Evolutionary conservation across 2,888 invertebrate genomes (phyloP), one percentile per base, ranked within the genome.

Genomic region (Papilio protenor): DNA sequence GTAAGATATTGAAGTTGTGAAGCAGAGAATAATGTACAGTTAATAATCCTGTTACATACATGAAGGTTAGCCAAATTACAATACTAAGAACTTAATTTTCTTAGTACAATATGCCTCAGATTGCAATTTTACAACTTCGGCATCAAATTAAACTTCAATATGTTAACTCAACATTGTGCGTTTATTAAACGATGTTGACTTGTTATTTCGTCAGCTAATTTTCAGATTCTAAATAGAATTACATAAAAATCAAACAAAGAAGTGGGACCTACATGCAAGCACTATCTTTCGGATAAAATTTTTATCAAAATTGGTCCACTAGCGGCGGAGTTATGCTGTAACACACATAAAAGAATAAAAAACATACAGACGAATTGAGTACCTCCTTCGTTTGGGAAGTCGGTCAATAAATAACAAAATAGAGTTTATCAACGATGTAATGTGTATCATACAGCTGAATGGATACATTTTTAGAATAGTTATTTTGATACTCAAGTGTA

Each of bases 401-500:
- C n/a, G n/a, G n/a, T n/a, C n/a, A n/a, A 45, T 45, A 45, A 45
- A 66, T 66, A 66, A 66, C 45, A 69, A 21, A 21, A 45, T 14
- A 21, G 33, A 8, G 45, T 12, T 69, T 71, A 49, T 52, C 18
- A 71, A 71, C 16, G 49, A 73, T 33, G 27, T 16, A 70, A 23
- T 66, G 18, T 18, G 16, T 52, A 1, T 69, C 23, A 40, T 64
- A 73, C 4, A 45, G 18, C 40, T 72, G 57, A 73, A 73, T 73
- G 66, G 69, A 18, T 78, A 69, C 75, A 78, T 78, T 59, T 78
- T 73, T 57, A 69, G 57, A 66, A 3, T 18, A 73, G 76, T 73
- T 78, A 78, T 78, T 78, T 73, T 69, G 18, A 76, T 33, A n/a
- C 69, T 66, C 18, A 40, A 59, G 78, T 64, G 70, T 75, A 69